Conservation (phyloP, 2,888 invertebrate genomes). For the Scrobipalpa costella region DNA sequence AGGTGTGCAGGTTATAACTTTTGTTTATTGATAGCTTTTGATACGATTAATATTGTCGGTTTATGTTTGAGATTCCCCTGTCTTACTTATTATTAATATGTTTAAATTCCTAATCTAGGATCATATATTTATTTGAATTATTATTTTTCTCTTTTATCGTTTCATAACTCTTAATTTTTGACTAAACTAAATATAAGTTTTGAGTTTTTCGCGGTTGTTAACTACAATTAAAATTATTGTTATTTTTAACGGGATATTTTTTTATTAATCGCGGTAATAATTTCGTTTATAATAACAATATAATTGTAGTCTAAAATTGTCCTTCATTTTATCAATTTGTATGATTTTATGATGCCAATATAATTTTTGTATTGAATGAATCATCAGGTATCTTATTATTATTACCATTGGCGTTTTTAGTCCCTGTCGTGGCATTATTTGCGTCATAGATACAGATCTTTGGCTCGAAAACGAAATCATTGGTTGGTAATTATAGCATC, state of each 20-base stretch:
- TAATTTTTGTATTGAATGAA: neutral
- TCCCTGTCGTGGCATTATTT: conserved; percentile 38
- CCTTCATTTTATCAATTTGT: too few species aligned
- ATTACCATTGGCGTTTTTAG: conserved; percentile 2
- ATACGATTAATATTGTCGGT: conserved; percentile 16
- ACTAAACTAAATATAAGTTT: too few species aligned
- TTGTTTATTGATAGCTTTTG: conserved; percentile 31
- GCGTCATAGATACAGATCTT: conserved; percentile 52
- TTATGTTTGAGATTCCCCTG: conserved; percentile 11
- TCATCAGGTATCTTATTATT: neutral
- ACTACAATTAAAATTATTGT: neutral
- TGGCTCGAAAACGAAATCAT: conserved; percentile 52
- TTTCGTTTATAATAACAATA: too few species aligned
- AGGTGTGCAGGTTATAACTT: conserved; percentile 42
- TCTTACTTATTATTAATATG: neutral
- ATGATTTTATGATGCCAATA: too few species aligned
- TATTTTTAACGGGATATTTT: neutral
- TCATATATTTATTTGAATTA: too few species aligned
- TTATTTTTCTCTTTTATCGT: too few species aligned
- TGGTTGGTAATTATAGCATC: conserved; percentile 58
- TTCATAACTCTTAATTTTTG: too few species aligned
- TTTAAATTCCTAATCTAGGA: neutral
- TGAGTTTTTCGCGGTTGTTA: too few species aligned
- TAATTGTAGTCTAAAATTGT: too few species aligned
- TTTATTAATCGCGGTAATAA: too few species aligned